A percentile compares a stretch with the other conserved stretches of the same genome.
These are phyloP conservation scores for Hozukius guyotensis DNA, from an alignment of 2,797 vertebrate genomes.

Conservation along the genomic window DNA sequence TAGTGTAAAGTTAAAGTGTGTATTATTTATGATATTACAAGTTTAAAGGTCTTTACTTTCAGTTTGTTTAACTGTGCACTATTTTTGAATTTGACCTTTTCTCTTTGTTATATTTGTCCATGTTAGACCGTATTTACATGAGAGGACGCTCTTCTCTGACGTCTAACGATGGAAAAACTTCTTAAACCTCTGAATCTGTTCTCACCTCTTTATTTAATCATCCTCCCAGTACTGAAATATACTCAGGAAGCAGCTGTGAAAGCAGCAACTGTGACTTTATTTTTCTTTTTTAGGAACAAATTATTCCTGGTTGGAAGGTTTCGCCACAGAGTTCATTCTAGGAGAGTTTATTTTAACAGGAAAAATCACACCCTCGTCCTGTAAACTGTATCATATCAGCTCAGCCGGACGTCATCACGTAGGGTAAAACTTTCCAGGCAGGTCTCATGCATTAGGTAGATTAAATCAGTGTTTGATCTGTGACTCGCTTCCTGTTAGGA, in stretches of 20 bases:
- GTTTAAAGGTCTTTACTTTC: too few species aligned
- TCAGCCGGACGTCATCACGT: not conserved
- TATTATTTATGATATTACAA: too few species aligned
- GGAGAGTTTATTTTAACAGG: not conserved
- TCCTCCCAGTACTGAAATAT: not conserved
- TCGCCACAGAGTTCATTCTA: not conserved
- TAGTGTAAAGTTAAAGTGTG: too few species aligned
- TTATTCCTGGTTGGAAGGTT: not conserved
- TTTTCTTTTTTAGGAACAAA: not conserved
- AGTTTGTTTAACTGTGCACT: too few species aligned
- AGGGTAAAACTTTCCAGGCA: constrained; percentile 15
- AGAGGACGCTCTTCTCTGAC: not conserved
- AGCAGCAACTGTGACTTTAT: not conserved
- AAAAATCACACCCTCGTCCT: constrained; percentile 17
- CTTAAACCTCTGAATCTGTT: not conserved
- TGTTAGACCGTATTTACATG: accelerated
- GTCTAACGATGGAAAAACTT: not conserved
- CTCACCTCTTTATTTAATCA: not conserved
- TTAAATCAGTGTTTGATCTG: constrained; percentile 2
- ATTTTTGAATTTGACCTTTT: not conserved
- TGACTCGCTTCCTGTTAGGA: constrained; percentile 9
- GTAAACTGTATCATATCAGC: not conserved
- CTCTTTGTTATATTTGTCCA: not conserved
- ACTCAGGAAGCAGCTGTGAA: constrained; percentile 29
- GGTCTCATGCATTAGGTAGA: not conserved